These are phyloP conservation scores for Clivina fossor DNA, from an alignment of 2,888 invertebrate genomes.

Conservation along the genomic window DNA sequence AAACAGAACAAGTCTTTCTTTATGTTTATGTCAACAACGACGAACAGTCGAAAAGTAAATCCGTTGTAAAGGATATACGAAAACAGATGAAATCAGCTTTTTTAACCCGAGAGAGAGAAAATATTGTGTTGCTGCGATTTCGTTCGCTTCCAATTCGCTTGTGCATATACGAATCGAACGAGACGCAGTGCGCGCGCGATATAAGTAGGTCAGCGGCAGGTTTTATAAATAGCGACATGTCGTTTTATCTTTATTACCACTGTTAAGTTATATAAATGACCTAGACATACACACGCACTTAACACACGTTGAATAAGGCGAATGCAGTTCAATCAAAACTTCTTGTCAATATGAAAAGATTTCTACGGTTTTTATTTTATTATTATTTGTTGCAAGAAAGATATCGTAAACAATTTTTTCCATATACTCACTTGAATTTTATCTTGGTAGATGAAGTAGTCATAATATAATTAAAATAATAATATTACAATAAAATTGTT, in stretches of 20 bases:
- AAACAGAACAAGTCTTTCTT: too few species aligned
- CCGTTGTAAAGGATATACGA: too few species aligned
- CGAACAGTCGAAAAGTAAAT: background rate
- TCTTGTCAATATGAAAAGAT: background rate
- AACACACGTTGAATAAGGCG: background rate
- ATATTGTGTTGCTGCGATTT: background rate
- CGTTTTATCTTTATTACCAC: conserved; percentile 25
- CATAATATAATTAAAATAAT: too few species aligned
- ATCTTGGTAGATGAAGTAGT: too few species aligned
- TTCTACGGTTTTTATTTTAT: background rate
- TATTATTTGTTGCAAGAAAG: too few species aligned
- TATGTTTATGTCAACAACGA: background rate
- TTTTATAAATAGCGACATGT: conserved; percentile 24
- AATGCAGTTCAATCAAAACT: background rate
- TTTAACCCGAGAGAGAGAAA: too few species aligned
- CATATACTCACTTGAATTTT: too few species aligned
- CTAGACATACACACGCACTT: conserved; percentile 18
- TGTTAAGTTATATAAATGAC: conserved; percentile 26
- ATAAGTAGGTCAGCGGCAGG: conserved; percentile 18
- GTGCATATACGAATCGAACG: too few species aligned
- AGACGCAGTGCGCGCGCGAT: conserved; percentile 1
- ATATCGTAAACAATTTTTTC: too few species aligned
- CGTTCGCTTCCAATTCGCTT: too few species aligned
- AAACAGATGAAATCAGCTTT: too few species aligned
- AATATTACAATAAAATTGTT: too few species aligned